Percentiles rank a stretch among this genome's conserved stretches.
Conservation (phyloP, 2,113 vertebrate genomes). For the Chaetodon auriga region DNA sequence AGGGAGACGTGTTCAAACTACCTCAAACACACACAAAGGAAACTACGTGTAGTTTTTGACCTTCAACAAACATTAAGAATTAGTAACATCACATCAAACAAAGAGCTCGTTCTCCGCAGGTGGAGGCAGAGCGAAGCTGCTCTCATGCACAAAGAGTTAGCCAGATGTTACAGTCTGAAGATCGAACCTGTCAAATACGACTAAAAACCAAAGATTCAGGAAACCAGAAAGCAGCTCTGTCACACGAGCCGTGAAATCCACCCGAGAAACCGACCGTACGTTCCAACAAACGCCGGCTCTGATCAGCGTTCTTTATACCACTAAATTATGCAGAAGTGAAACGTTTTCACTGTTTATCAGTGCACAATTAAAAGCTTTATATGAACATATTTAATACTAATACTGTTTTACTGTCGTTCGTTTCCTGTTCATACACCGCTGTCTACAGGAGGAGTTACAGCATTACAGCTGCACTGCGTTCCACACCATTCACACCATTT, state of each 20-base stretch:
- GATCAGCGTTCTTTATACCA: too few species aligned
- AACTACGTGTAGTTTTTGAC: not conserved
- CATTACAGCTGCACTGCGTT: too few species aligned
- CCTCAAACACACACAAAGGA: constrained; percentile 8
- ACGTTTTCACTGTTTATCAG: too few species aligned
- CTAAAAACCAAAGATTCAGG: not conserved
- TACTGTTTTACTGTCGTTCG: too few species aligned
- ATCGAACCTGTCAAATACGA: not conserved
- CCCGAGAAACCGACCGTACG: not conserved
- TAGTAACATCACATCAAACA: constrained; percentile 20
- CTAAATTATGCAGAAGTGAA: too few species aligned
- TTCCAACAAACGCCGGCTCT: too few species aligned
- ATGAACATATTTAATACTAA: too few species aligned
- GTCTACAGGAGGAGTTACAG: too few species aligned
- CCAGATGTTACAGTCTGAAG: constrained; percentile 21
- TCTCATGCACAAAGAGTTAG: constrained; percentile 57
- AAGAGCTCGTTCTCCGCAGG: not conserved
- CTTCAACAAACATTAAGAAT: constrained; percentile 43
- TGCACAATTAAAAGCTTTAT: too few species aligned
- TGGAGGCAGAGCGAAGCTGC: constrained; percentile 4
- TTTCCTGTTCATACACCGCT: too few species aligned
- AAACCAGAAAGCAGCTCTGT: not conserved
- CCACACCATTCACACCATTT: too few species aligned
- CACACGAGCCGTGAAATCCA: not conserved
- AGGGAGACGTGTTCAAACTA: constrained; percentile 19